A percentile compares a stretch with the other conserved stretches of the same genome.
Conservation (phyloP, 2,113 vertebrate species). For the Oncorhynchus mykiss region DNA sequence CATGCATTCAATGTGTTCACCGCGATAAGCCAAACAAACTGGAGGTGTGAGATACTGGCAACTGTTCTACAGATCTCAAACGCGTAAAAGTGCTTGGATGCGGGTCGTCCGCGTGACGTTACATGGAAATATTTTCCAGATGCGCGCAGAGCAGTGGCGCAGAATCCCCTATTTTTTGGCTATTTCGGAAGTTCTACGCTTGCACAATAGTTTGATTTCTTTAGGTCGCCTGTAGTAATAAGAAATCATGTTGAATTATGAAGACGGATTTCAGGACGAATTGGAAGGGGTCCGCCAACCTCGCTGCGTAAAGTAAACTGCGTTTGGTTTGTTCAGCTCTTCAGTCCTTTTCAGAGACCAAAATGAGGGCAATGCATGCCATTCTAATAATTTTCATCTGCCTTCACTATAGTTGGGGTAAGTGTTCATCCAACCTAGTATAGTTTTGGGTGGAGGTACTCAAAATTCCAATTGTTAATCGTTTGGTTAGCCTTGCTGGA, state of each 20-base stretch:
- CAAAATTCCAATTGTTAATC: no score
- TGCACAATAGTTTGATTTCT: conserved; percentile 15
- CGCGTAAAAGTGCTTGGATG: conserved; percentile 30
- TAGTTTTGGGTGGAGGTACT: neutral
- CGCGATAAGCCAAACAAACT: neutral
- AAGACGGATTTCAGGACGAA: conserved; percentile 15
- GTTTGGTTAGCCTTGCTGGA: no score
- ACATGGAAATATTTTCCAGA: conserved; percentile 72
- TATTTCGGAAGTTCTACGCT: neutral
- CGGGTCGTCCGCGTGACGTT: conserved; percentile 57
- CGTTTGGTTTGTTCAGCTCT: conserved; percentile 9
- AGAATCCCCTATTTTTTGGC: neutral
- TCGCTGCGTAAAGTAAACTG: conserved; percentile 19
- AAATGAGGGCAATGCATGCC: conserved; percentile 51
- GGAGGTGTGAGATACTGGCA: neutral
- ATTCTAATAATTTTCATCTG: conserved; percentile 47
- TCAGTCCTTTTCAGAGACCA: conserved; percentile 5
- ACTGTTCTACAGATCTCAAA: neutral
- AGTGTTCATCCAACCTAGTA: conserved; percentile 24
- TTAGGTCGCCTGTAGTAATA: no score
- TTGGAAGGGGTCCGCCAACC: neutral
- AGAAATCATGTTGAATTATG: conserved; percentile 17
- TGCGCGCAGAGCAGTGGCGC: conserved; percentile 41
- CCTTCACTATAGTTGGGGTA: conserved; percentile 49
- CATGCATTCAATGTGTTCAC: neutral